phyloP scores from a whole-genome alignment of 2,888 invertebrate species.

The Ormyrus labotus region DNA sequence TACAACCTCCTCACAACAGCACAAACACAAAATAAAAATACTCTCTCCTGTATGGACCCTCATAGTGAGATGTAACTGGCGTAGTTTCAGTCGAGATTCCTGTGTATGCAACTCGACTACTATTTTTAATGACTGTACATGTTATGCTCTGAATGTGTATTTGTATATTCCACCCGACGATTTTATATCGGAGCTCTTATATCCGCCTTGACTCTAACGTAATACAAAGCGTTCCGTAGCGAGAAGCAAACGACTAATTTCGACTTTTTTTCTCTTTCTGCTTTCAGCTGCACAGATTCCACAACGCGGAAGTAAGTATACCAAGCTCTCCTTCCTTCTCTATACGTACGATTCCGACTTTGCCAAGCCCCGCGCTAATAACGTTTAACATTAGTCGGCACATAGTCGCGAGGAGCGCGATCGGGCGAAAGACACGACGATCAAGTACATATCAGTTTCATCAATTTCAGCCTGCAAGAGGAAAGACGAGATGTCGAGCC shows the following conservation, averaged over 20 bases:
- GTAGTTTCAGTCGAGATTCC: conserved; percentile 72
- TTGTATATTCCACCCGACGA: conserved; percentile 60
- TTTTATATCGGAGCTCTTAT: too few species aligned
- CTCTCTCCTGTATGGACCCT: conserved; percentile 55
- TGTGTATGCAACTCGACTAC: conserved; percentile 69
- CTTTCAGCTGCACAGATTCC: conserved; percentile 92
- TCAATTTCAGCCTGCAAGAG: conserved; percentile 90
- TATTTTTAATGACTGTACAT: conserved; percentile 72
- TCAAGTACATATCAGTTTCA: conserved; percentile 56
- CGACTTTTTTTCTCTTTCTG: conserved; percentile 75
- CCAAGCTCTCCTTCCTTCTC: conserved; percentile 7
- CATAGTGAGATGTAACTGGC: conserved; percentile 73
- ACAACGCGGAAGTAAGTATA: conserved; percentile 91
- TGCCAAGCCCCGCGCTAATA: not conserved
- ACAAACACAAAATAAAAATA: conserved; percentile 17
- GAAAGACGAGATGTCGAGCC: conserved; percentile 92
- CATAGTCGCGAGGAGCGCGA: not conserved
- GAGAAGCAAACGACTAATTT: conserved; percentile 61
- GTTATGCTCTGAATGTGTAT: conserved; percentile 73
- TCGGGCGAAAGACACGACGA: conserved; percentile 44
- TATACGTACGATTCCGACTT: not conserved
- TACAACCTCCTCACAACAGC: not conserved
- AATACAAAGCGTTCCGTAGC: too few species aligned
- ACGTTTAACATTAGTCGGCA: too few species aligned
- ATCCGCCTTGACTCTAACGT: too few species aligned